phyloP scores from a whole-genome alignment of 2,888 invertebrate genomes.

The Dioctria linearis region DNA sequence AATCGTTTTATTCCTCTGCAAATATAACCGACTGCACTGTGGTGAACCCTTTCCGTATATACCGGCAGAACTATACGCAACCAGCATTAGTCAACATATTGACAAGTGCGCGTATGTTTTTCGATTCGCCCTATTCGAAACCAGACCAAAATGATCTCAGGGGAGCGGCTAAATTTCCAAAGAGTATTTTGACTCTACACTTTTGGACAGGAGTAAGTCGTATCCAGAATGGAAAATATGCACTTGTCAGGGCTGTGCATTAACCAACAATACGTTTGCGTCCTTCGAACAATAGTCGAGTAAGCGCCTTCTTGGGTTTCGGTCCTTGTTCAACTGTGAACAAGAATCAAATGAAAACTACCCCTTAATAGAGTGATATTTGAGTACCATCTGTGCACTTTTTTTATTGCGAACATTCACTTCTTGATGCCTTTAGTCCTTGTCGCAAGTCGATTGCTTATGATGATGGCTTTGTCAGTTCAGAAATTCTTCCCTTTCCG shows the following conservation, averaged over 20 bases:
- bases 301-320: conserved; percentile 10
- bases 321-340: conserved; percentile 61
- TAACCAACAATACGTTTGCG: conserved; percentile 57
- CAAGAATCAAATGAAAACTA: conserved; percentile 68
- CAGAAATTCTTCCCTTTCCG: not conserved
- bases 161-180: conserved; percentile 47
- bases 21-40: no score
- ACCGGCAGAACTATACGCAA: conserved; percentile 14
- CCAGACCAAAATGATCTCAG: conserved; percentile 31
- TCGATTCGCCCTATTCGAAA: conserved; percentile 44
- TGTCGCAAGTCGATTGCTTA: conserved; percentile 39
- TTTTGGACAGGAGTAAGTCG: not conserved
- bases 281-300: conserved; percentile 8
- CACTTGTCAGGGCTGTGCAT: conserved; percentile 55
- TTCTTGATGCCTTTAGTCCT: not conserved
- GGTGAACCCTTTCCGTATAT: not conserved
- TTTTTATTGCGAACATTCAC: conserved; percentile 56
- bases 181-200: conserved; percentile 54
- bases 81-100: conserved; percentile 57
- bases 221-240: conserved; percentile 40
- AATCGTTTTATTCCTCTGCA: no score
- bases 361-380: conserved; percentile 65
- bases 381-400: conserved; percentile 63
- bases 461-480: conserved; percentile 50
- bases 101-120: conserved; percentile 58